phyloP scores from a whole-genome alignment of 2,888 invertebrate species.

The Stenodera caucasica region DNA sequence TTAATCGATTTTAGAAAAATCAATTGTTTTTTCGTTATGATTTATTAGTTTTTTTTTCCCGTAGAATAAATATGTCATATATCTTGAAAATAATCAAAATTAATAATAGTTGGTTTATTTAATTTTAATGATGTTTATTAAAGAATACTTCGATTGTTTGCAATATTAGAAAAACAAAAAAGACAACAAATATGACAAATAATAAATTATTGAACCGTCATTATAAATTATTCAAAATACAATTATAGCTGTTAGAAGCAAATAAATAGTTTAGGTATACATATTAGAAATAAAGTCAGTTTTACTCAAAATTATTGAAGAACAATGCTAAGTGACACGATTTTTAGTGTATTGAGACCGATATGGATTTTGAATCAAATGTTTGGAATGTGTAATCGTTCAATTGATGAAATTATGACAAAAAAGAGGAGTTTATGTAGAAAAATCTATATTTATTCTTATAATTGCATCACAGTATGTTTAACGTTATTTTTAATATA shows the following conservation, averaged over 20 bases:
- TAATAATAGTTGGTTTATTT: background rate
- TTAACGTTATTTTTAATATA: conserved; percentile 21
- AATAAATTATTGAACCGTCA: background rate
- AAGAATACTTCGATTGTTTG: background rate
- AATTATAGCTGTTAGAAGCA: conserved; percentile 3
- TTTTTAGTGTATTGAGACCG: conserved; percentile 12
- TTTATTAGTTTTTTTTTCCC: background rate
- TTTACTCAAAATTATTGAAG: background rate
- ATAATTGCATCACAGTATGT: background rate
- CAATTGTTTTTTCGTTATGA: no score
- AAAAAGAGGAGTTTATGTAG: conserved; percentile 1
- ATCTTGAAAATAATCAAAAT: background rate
- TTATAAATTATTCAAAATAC: conserved; percentile 15
- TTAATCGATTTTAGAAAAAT: no score
- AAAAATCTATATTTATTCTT: conserved; percentile 4
- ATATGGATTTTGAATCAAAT: conserved; percentile 28
- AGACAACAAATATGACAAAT: background rate
- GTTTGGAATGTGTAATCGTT: conserved; percentile 27
- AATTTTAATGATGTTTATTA: background rate
- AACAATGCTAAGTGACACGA: conserved; percentile 11
- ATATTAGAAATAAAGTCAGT: background rate
- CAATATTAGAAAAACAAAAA: background rate
- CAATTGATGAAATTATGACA: conserved; percentile 3
- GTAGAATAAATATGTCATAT: background rate
- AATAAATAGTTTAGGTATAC: background rate